Evolutionary conservation across 2,113 vertebrate genomes (phyloP).

Genomic region (Eolophus roseicapilla): DNA sequence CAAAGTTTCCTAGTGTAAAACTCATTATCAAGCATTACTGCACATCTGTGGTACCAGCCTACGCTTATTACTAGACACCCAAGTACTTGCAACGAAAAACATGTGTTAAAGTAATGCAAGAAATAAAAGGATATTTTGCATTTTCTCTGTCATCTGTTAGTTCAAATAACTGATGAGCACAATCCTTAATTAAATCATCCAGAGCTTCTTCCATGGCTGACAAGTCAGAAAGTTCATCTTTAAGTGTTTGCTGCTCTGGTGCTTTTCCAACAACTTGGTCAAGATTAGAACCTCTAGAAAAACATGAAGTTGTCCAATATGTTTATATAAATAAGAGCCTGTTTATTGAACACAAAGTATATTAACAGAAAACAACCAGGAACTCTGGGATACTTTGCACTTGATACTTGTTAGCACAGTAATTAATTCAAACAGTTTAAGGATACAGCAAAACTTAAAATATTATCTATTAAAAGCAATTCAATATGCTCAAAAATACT

Average conservation of each 20-base stretch:
- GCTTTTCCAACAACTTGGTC: slow-evolving; percentile 47
- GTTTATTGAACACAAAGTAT: background rate
- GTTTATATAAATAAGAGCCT: background rate
- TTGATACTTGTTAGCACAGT: background rate
- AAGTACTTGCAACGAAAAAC: background rate
- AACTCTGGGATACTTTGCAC: background rate
- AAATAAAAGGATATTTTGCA: slow-evolving; percentile 87
- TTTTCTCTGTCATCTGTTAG: slow-evolving; percentile 84
- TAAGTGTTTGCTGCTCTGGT: slow-evolving; percentile 66
- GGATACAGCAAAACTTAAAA: background rate
- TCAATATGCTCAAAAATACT: background rate
- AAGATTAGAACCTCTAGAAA: slow-evolving; percentile 77
- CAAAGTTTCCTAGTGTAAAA: background rate
- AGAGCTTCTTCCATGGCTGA: slow-evolving; percentile 87
- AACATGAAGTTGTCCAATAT: background rate
- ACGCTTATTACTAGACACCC: background rate
- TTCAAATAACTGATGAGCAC: slow-evolving; percentile 85
- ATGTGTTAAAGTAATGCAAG: background rate
- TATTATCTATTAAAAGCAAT: background rate
- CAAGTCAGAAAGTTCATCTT: slow-evolving; percentile 81
- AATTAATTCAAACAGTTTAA: background rate
- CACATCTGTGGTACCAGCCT: background rate
- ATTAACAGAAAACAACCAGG: background rate
- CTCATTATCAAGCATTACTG: background rate
- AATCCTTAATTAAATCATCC: slow-evolving; percentile 88